Base-by-base conservation (phyloP, 2,888 invertebrate species). In the Hemistola chrysoprasaria region DNA sequence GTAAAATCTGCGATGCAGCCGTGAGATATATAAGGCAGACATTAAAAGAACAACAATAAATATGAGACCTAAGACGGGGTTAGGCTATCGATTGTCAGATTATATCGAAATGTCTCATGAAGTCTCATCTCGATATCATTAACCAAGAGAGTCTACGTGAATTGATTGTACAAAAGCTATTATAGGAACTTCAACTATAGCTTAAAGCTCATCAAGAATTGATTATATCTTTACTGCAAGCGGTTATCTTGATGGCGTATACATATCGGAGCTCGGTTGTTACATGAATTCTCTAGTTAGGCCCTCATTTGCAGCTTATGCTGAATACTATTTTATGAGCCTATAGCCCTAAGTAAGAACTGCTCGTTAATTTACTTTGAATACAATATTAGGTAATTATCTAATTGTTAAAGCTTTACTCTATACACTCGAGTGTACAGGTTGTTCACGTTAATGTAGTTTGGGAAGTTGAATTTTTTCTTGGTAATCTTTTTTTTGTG, bases 31-130 rank as follows among this genome's bases (percentile, higher is more conserved):
- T 57, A 59, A 61, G 68, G 71, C 71, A 71, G 68, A 73, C 72
- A 73, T 65, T 52, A 56, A 68, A 61, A 58, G 58, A 47, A 56
- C 51, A 59, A 56, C 56, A 67, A 72, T 70, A 71, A 71, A 72
- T 69, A 65, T 53, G 48, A 50, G 40, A 46, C 47, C 51, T 44
- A 47, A 56, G 59, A 45, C 50, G 40, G 42, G 60, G 63, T 59
- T 54, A 50, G 60, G 64, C 65, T 70, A 76, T 71, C 69, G 62
- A 61, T 62, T 64, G 67, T 64, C 61, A 40, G 52, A 54, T 61
- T 58, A 62, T 73, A 74, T 75, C 71, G 56, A 52, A 52, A 60
- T 53, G 60, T 62, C 63, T 61, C 50, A 58, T 63, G 16, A 16
- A 16, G 16, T 16, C 16, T 16, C 54, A 53, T 47, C 56, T 64